These are phyloP conservation scores for Scaeva pyrastri DNA, from an alignment of 2,888 invertebrate genomes.

Conservation along the genomic window DNA sequence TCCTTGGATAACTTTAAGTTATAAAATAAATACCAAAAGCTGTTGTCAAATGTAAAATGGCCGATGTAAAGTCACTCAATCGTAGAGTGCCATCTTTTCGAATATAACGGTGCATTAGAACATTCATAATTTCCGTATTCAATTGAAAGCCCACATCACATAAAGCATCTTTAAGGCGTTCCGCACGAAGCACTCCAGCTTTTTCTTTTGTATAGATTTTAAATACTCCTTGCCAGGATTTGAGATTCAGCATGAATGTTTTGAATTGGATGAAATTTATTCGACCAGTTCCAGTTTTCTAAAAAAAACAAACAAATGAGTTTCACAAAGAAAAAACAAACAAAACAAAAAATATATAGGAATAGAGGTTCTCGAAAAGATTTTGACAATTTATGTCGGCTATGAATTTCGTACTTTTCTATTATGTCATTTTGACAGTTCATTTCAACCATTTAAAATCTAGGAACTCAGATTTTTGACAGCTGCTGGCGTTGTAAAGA, in stretches of 20 bases:
- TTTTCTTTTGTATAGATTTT: slow-evolving; percentile 95
- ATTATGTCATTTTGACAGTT: too few relatives aligned
- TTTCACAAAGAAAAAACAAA: not conserved
- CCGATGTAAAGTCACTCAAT: slow-evolving; percentile 96
- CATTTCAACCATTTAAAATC: too few relatives aligned
- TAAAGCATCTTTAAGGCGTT: slow-evolving; percentile 92
- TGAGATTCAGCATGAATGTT: slow-evolving; percentile 95
- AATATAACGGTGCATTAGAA: slow-evolving; percentile 94
- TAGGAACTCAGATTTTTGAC: too few relatives aligned
- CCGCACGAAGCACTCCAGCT: slow-evolving; percentile 94
- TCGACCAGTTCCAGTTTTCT: slow-evolving; percentile 91
- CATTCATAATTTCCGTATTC: slow-evolving; percentile 92
- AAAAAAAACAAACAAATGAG: slow-evolving; percentile 72
- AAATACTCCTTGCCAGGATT: slow-evolving; percentile 95
- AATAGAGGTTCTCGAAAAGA: too few relatives aligned
- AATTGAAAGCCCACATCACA: slow-evolving; percentile 94
- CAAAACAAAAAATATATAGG: too few relatives aligned
- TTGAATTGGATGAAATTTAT: slow-evolving; percentile 94
- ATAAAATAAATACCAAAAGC: slow-evolving; percentile 90
- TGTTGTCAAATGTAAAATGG: slow-evolving; percentile 93
- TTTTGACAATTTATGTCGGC: too few relatives aligned
- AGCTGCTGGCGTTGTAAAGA: too few relatives aligned
- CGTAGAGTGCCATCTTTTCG: slow-evolving; percentile 95
- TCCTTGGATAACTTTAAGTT: not conserved
- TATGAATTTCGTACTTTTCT: too few relatives aligned